Base-by-base conservation (phyloP, 2,888 invertebrate genomes). In the Noctua janthina region DNA sequence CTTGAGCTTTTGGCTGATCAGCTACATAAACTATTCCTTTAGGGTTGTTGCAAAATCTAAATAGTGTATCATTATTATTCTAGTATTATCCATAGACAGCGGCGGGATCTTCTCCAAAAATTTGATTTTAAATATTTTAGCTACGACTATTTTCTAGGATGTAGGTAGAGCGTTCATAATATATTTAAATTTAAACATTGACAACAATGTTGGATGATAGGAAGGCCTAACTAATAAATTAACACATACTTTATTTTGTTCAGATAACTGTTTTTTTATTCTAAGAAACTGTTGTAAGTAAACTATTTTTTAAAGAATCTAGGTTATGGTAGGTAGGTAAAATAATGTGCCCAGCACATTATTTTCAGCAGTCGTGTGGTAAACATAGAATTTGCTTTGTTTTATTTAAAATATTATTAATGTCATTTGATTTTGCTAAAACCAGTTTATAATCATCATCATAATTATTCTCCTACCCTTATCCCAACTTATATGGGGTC, bases 361-460 rank as follows among this genome's bases (percentile, higher is more conserved):
- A 29, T 39, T 39, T 17, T 49, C 0, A 49, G 15, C 10, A 56
- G 35, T 46, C n/a, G 3, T 76, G 3, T 49, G 10, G 49, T 35
- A 29, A 6, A 6, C 2, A 3, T 23, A 23, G 8, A 39, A 49
- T 29, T 62, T 23, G 2, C 29, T 43, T 43, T 4, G n/a, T 56
- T 56, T 66, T 56, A 39, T 56, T 66, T 56, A 39, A 23, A 71
- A 17, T 29, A 79, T 39, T 5, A 73, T 35, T 23, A 73, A 29
- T n/a, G 43, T 2, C 43, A 23, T 51, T n/a, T 17, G 29, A 20
- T 56, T 59, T n/a, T 20, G 23, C 1, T 43, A 43, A 64, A 67
- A 56, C 43, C 49, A 23, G n/a, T n/a, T n/a, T 39, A 39, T 39
- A 39, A 39, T 39, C 39, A 17, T 1, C 43, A 43, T 43, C 43